Evolutionary conservation across 2,888 invertebrate species (phyloP), one percentile per base, ranked within the genome.

Genomic region (Antheraea assamensis): DNA sequence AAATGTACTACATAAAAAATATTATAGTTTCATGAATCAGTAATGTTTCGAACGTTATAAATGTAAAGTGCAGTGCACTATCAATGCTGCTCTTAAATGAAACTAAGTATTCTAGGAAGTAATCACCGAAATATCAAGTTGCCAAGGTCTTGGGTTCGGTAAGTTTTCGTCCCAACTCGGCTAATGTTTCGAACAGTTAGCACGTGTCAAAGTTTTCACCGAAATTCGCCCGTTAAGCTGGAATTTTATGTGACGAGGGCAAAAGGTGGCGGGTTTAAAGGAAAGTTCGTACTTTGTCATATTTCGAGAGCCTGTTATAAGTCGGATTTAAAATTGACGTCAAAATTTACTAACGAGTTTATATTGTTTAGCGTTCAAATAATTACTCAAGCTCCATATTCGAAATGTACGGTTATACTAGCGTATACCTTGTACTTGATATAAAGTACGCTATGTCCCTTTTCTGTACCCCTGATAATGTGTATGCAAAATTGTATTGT

Each of bases 161-260:
- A 80, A 82, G 80, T 83, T 82, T 75, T 66, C 71, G 76, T 71
- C 72, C 75, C 76, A 72, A 71, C 52, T 74, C 55, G 75, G 75
- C 79, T 83, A 84, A 83, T 84, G 81, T 81, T 82, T 77, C 58
- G 76, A 76, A 78, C 78, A 79, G 82, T 83, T 82, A 81, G 78
- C 79, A 81, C 78, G 83, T 79, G 83, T 83, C 82, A 78, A 82
- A 81, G 76, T 80, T n/a, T n/a, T 81, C 73, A 77, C 72, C 74
- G 72, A 78, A 77, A 78, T 77, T 75, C 72, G 75, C 72, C 72
- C 72, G 66, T 73, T 75, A 78, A 68, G 75, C 55, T 61, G 71
- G 71, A 74, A 71, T 66, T 74, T 78, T 78, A 76, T 76, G 76
- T 76, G 78, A 80, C 78, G 77, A 77, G 76, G 74, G 77, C 76